Conservation (phyloP, 2,888 invertebrate genomes). For the Sphaerophoria taeniata region DNA sequence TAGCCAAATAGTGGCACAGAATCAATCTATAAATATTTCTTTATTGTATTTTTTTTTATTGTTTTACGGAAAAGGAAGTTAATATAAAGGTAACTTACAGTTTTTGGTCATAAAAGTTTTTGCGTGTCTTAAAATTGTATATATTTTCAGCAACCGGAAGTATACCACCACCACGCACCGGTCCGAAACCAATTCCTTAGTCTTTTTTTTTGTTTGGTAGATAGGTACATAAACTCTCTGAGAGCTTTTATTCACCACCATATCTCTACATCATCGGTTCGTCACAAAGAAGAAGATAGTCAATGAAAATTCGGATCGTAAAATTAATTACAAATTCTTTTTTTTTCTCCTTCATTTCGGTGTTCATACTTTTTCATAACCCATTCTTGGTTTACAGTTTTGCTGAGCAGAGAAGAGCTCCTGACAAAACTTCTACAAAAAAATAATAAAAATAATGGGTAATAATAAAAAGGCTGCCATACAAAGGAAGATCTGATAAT, state of each 20-base stretch:
- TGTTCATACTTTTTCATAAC: constrained; percentile 55
- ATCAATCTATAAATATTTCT: no score
- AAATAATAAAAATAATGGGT: constrained; percentile 13
- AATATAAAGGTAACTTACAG: no score
- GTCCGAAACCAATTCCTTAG: neutral
- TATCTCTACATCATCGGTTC: constrained; percentile 6
- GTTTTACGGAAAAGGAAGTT: no score
- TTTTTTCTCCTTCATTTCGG: constrained; percentile 43
- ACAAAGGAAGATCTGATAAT: constrained; percentile 16
- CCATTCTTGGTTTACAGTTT: constrained; percentile 20
- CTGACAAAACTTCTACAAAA: constrained; percentile 15
- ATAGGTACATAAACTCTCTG: neutral
- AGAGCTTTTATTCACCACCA: neutral
- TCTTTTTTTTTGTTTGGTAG: constrained; percentile 15
- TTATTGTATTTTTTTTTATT: no score
- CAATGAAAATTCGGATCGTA: constrained; percentile 51
- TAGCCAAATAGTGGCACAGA: no score
- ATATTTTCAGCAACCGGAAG: no score
- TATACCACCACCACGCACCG: neutral
- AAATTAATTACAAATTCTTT: constrained; percentile 71
- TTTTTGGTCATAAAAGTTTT: no score
- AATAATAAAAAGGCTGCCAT: neutral
- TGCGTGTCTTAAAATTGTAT: no score
- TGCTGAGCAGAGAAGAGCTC: neutral
- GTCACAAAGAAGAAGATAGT: constrained; percentile 37